Conservation (phyloP, 2,113 vertebrate genomes). For the Chascanopsetta lugubris region DNA sequence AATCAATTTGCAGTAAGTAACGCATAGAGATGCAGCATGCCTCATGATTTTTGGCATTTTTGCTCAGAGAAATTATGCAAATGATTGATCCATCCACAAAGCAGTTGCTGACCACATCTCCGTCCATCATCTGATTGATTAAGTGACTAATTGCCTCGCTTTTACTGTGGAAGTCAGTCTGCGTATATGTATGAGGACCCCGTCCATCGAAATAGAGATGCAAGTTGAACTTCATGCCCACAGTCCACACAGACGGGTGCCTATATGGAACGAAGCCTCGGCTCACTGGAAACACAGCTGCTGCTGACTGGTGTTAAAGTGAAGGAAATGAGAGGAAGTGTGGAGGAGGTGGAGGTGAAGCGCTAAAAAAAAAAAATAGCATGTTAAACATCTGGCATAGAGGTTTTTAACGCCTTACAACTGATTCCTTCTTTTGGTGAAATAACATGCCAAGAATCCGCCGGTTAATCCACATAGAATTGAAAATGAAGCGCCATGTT, state of each 20-base stretch:
- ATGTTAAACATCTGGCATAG: slow-evolving; percentile 18
- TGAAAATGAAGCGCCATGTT: slow-evolving; percentile 3
- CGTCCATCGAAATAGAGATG: neutral
- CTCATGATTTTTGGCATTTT: neutral
- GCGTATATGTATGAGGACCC: neutral
- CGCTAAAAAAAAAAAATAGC: neutral
- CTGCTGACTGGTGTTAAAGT: slow-evolving; percentile 3
- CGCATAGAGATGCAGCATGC: neutral
- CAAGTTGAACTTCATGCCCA: neutral
- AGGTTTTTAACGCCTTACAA: slow-evolving; percentile 7
- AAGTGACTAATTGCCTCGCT: neutral
- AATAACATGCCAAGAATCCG: slow-evolving; percentile 10
- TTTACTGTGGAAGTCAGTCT: neutral
- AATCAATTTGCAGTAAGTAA: neutral
- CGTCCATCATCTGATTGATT: too few relatives aligned
- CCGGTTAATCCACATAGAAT: slow-evolving; percentile 14
- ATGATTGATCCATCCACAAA: neutral
- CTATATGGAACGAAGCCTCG: neutral
- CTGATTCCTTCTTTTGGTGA: neutral
- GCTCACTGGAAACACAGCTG: slow-evolving; percentile 11
- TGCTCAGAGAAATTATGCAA: neutral
- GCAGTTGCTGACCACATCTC: neutral
- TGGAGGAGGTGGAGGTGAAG: slow-evolving; percentile 8
- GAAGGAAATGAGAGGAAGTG: neutral
- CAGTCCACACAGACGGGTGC: slow-evolving; percentile 1